Evolutionary conservation across 2,797 vertebrate species (phyloP), one percentile per base, ranked within the genome.

Genomic region (Halcyon badia): DNA sequence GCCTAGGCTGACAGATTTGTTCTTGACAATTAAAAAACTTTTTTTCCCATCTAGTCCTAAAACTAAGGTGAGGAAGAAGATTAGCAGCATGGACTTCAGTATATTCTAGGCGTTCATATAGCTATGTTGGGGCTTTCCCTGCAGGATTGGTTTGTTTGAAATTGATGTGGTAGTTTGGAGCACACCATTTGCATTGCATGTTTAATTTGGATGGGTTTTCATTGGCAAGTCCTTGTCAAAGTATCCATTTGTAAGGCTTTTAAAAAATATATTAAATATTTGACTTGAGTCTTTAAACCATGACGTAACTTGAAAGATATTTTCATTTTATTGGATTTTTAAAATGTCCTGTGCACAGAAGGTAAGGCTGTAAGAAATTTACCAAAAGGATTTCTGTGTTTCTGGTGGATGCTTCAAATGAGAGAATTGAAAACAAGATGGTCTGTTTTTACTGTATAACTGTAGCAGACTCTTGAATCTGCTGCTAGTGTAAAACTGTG

Each of bases 391-490:
- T 77, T 91, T 90, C 81, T 75, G 5, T 57, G 11, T 92, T 94
- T 88, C 49, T 78, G 54, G 68, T 69, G 83, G 89, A 77, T 83
- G 86, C 86, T 95, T 96, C 86, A 92, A 56, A 78, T 3, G 58
- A 92, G 83, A 72, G 91, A 89, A 93, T 42, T 51, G 64, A 52
- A 97, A 94, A 64, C 66, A 83, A 33, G 20, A 58, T 93, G 22
- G 17, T 81, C 76, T 93, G 2, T 87, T 91, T 93, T 90, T 90
- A 92, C 64, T 94, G 68, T 96, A 93, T 87, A 76, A 75, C 87
- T 78, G 64, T 62, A n/a, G 20, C 48, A 83, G 81, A 68, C 81
- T 61, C 83, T 90, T 93, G 85, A 96, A 79, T 93, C 94, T 96
- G 88, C 52, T 96, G 26, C 85, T 95, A 83, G 7, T 77, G 28